These are phyloP conservation scores for Lamellibrachia satsuma DNA, from an alignment of 2,888 invertebrate species.

Conservation along the genomic window DNA sequence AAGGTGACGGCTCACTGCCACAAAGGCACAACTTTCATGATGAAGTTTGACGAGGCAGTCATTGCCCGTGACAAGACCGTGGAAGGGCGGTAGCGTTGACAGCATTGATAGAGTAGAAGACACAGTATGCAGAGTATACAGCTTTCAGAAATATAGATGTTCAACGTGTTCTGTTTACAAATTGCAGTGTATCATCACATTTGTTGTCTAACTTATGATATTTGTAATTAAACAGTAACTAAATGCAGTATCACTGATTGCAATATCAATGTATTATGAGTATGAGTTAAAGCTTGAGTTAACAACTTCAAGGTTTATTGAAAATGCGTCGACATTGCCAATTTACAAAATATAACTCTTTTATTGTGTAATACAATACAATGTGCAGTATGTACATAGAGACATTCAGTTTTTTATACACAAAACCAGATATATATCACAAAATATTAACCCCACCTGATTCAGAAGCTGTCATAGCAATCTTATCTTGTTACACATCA, in stretches of 20 bases:
- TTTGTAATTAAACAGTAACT: no score
- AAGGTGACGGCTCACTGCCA: slow-evolving; percentile 99
- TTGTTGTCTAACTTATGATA: no score
- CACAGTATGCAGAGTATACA: background rate
- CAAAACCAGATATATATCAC: background rate
- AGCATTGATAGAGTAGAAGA: background rate
- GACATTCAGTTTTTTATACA: background rate
- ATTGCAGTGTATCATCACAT: no score
- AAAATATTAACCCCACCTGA: background rate
- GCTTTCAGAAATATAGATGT: background rate
- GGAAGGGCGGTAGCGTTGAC: slow-evolving; percentile 75
- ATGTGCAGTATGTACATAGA: background rate
- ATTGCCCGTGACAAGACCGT: slow-evolving; percentile 89
- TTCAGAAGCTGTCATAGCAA: background rate
- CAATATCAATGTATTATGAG: no score
- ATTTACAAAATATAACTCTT: background rate
- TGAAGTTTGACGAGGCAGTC: slow-evolving; percentile 94
- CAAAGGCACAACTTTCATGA: slow-evolving; percentile 98
- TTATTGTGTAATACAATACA: background rate
- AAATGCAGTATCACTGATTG: no score
- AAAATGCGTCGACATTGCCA: background rate
- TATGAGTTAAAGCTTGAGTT: background rate
- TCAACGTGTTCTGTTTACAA: background rate
- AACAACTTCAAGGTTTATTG: background rate
- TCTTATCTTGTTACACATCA: background rate